Evolutionary conservation across 1,140 invertebrate genomes (phyloP).

Genomic region (Penaeus chinensis): DNA sequence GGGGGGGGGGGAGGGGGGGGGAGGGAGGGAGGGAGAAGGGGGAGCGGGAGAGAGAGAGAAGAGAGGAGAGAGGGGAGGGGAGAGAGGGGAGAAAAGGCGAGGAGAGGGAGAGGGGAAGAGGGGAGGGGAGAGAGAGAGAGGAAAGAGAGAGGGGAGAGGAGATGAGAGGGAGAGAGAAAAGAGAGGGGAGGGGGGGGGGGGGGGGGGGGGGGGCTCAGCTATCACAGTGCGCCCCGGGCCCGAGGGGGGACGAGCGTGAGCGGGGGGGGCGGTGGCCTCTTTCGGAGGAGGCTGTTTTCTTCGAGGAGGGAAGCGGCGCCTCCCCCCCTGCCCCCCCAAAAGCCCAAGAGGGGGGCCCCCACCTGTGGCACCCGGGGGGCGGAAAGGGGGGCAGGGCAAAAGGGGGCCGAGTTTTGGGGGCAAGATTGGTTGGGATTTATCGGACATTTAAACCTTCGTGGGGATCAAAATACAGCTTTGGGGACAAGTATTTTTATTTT

Average conservation of each 20-base stretch:
- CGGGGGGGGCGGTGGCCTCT: slow-evolving; percentile 44
- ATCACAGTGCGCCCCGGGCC: slow-evolving; percentile 53
- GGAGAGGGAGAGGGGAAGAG: background rate
- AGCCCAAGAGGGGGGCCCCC: slow-evolving; percentile 47
- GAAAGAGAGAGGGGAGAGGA: background rate
- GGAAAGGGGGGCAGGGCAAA: background rate
- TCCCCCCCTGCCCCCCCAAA: slow-evolving; percentile 31
- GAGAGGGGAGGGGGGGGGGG: no score
- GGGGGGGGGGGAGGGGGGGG: no score
- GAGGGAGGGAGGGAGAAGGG: no score
- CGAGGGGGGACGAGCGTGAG: slow-evolving; percentile 51
- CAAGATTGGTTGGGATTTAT: no score
- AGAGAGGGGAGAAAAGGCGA: no score
- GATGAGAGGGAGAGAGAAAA: no score
- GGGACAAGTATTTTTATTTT: no score
- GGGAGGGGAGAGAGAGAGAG: background rate
- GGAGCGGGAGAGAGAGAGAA: no score
- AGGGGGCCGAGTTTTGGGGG: background rate
- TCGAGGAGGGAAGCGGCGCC: slow-evolving; percentile 34
- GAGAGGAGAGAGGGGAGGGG: no score
- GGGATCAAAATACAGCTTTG: no score
- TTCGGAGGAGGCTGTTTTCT: slow-evolving; percentile 46
- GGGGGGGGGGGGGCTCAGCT: background rate
- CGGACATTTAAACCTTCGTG: no score
- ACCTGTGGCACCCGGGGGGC: background rate